Conservation (phyloP, 2,797 vertebrate genomes). For the Sebastes nivosus region DNA sequence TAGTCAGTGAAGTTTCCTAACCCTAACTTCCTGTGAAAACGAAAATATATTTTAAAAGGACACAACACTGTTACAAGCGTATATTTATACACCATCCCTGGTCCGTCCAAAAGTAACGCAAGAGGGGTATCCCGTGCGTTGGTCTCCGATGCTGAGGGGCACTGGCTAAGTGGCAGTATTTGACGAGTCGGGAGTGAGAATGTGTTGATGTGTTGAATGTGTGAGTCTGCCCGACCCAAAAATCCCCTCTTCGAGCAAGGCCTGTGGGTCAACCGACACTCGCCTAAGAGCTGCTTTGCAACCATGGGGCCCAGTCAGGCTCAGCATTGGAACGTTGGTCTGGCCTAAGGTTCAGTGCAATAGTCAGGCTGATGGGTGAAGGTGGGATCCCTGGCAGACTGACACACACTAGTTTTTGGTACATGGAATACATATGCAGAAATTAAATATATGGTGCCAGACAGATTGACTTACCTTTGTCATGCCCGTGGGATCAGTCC, state of each 20-base stretch:
- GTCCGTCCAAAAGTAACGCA: too few species aligned
- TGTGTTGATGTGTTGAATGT: too few species aligned
- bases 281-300: background rate
- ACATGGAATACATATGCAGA: background rate
- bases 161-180: too few species aligned
- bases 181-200: too few species aligned
- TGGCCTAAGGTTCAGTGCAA: background rate
- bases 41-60: too few species aligned
- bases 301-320: background rate
- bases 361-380: background rate
- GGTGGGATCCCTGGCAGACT: background rate
- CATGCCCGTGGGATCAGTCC: conserved; percentile 7
- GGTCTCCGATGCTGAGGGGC: too few species aligned
- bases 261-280: background rate
- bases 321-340: background rate
- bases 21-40: too few species aligned
- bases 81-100: too few species aligned
- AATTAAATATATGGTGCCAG: background rate
- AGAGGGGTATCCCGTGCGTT: too few species aligned
- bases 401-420: background rate
- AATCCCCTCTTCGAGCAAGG: background rate
- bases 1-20: too few species aligned
- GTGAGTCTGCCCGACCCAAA: background rate
- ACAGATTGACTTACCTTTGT: background rate
- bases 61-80: too few species aligned